Base-by-base conservation (phyloP, 2,113 vertebrate species). In the Antennarius striatus region DNA sequence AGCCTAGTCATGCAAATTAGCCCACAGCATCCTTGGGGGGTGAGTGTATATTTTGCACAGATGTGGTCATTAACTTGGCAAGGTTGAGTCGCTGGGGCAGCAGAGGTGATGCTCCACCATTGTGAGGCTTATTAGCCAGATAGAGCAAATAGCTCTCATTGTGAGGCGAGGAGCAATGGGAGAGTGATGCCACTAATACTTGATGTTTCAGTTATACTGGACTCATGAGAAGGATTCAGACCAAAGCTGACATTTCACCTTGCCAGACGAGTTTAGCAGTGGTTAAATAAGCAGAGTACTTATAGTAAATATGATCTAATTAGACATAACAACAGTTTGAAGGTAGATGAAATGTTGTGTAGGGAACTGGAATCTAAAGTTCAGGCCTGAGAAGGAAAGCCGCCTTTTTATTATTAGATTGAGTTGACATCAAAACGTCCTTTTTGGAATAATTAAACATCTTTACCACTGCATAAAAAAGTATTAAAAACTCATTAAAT, bases 241-340 rank as follows among this genome's bases (percentile, higher is more conserved):
- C 39, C 45, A 65, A 62, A 67, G 59, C 49, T 72, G 74, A 39
- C 22, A n/a, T 43, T 56, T 0, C 39, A 1, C 58, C 4, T 30
- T 63, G 74, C 70, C 79, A 73, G 61, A 71, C 13, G 16, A 75
- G 54, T 71, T 79, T 79, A 69, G 63, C 66, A 71, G 66, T 58
- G 46, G 64, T 64, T 75, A 77, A 77, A 71, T 68, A 75, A 66
- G 60, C 59, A 32, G 68, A 63, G 66, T 75, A 63, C 43, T 76
- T 73, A 60, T 36, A 0, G 28, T 77, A 75, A 81, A 84, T 77
- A 68, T 68, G 51, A 32, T 69, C 62, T 76, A 71, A 75, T 87
- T 77, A 73, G 28, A 52, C 15, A 40, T 80, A 69, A 63, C 48
- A 42, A 68, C 57, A 51, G 62, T 64, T 81, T 75, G 12, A 50